phyloP scores from a whole-genome alignment of 2,797 vertebrate genomes.

The Bryconaethiops microstoma region DNA sequence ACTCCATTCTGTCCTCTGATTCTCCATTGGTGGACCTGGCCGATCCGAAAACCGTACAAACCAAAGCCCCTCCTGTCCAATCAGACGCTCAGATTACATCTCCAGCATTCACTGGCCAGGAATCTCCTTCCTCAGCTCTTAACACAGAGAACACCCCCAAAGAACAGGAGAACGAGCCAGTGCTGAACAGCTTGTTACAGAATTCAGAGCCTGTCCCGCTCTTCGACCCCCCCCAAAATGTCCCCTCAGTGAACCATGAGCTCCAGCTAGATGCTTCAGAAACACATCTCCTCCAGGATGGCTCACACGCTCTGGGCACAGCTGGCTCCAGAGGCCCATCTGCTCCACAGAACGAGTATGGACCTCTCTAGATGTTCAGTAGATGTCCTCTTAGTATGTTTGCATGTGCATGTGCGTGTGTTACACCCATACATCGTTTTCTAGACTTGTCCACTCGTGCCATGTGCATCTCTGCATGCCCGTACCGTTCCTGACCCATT shows the following conservation, averaged over 20 bases:
- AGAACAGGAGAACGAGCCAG: constrained; percentile 70
- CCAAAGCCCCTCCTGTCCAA: constrained; percentile 13
- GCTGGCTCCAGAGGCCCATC: constrained; percentile 79
- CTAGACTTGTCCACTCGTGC: constrained; percentile 14
- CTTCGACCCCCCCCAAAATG: constrained; percentile 81
- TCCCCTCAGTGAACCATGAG: constrained; percentile 85
- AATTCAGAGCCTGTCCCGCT: constrained; percentile 68
- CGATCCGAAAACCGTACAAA: constrained; percentile 67
- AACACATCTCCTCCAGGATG: constrained; percentile 91
- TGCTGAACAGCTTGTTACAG: constrained; percentile 65
- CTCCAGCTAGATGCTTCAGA: constrained; percentile 89
- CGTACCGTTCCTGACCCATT: neutral
- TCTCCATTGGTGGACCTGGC: constrained; percentile 85
- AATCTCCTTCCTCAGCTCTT: constrained; percentile 62
- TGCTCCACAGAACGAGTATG: constrained; percentile 95
- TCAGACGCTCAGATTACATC: constrained; percentile 39
- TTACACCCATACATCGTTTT: constrained; percentile 13
- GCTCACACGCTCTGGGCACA: constrained; percentile 90
- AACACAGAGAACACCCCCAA: constrained; percentile 62
- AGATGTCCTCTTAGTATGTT: constrained; percentile 66
- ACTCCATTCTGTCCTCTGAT: constrained; percentile 64
- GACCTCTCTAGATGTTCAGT: constrained; percentile 85
- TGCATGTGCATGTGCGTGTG: constrained; percentile 33
- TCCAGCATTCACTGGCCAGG: constrained; percentile 28
- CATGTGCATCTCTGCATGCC: neutral